Conservation (phyloP, 2,888 invertebrate genomes). For the Alcis repandata region DNA sequence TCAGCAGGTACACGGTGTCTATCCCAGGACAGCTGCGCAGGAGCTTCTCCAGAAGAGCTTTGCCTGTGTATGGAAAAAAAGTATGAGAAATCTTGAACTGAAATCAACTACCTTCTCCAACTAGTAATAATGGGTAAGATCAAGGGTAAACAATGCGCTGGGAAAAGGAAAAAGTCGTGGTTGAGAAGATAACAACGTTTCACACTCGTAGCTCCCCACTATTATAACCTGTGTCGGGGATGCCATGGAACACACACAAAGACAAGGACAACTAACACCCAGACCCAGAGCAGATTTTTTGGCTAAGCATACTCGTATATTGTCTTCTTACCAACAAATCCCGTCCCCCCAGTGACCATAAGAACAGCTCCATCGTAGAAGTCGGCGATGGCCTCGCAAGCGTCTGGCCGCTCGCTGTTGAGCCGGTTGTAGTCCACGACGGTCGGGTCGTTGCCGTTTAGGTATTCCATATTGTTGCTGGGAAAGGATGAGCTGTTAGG, state of each 20-base stretch:
- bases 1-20: conserved; percentile 92
- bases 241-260: too few species aligned
- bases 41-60: conserved; percentile 96
- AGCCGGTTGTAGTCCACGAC: conserved; percentile 64
- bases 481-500: conserved; percentile 1
- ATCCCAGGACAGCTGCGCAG: conserved; percentile 94
- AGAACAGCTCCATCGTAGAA: conserved; percentile 86
- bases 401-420: conserved; percentile 51
- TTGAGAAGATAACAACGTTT: too few species aligned
- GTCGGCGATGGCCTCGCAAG: conserved; percentile 70
- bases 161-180: too few species aligned
- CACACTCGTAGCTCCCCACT: too few species aligned
- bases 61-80: conserved; percentile 84
- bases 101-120: too few species aligned
- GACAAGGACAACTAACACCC: too few species aligned
- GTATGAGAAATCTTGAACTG: too few species aligned
- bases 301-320: too few species aligned
- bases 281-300: too few species aligned
- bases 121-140: too few species aligned
- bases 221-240: too few species aligned
- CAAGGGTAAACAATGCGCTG: too few species aligned
- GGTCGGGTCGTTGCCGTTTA: conserved; percentile 73
- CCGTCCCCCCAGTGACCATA: conserved; percentile 82
- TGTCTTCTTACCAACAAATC: conserved; percentile 41
- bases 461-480: conserved; percentile 68